Evolutionary conservation across 2,888 invertebrate genomes (phyloP).

Genomic region (Spilarctia lutea): DNA sequence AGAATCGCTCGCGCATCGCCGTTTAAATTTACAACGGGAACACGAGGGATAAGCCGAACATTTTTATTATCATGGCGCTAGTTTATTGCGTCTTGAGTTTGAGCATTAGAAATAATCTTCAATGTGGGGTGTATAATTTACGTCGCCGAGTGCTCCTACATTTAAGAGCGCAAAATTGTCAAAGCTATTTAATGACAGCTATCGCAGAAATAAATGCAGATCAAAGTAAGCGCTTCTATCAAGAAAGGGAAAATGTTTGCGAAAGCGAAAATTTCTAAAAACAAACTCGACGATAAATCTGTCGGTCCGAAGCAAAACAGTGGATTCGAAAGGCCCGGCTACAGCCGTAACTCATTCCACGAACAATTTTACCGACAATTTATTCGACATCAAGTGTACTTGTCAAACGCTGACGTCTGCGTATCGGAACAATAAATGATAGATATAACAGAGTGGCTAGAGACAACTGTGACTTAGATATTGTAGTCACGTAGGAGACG

Average conservation of each 20-base stretch:
- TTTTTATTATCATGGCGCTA: conserved; percentile 83
- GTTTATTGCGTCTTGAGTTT: conserved; percentile 81
- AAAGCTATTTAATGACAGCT: conserved; percentile 51
- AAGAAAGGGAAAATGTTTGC: conserved; percentile 58
- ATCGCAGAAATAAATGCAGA: conserved; percentile 42
- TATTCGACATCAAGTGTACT: conserved; percentile 83
- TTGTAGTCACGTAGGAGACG: conserved; percentile 80
- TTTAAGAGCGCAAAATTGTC: conserved; percentile 53
- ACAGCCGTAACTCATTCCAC: conserved; percentile 80
- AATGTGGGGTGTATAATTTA: conserved; percentile 69
- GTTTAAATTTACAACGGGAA: conserved; percentile 77
- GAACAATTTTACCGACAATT: conserved; percentile 81
- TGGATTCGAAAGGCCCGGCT: conserved; percentile 73
- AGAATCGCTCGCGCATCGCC: conserved; percentile 67
- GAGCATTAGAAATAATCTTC: conserved; percentile 81
- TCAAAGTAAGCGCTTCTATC: conserved; percentile 48
- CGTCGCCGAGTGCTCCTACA: conserved; percentile 54
- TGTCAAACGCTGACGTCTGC: conserved; percentile 83
- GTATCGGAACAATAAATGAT: conserved; percentile 83
- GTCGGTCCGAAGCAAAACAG: conserved; percentile 65
- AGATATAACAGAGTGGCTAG: conserved; percentile 76
- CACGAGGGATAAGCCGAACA: conserved; percentile 79
- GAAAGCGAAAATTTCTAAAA: conserved; percentile 69
- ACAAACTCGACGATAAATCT: conserved; percentile 77
- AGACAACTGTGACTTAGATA: conserved; percentile 74